These are phyloP conservation scores for Lutjanus erythropterus DNA, from an alignment of 2,113 vertebrate species.

Conservation along the genomic window DNA sequence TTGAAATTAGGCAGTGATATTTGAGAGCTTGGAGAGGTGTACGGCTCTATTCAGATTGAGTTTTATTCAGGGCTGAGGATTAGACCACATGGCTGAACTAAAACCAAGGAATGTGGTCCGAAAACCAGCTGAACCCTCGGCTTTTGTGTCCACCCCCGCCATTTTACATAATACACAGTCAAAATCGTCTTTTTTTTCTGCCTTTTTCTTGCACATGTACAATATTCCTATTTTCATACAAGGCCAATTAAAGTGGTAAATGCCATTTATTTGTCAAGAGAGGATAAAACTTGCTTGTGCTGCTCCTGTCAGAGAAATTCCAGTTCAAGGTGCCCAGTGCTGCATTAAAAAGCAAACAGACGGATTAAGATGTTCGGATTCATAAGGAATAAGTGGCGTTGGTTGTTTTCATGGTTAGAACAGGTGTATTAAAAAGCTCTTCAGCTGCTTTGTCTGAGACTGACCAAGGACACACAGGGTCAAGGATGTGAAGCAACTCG, in stretches of 20 bases:
- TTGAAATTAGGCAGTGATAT: slow-evolving; percentile 61
- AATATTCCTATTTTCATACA: background rate
- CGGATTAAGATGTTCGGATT: background rate
- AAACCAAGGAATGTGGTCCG: slow-evolving; percentile 26
- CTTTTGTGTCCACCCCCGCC: background rate
- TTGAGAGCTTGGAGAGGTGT: slow-evolving; percentile 41
- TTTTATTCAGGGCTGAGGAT: slow-evolving; percentile 26
- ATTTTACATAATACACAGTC: slow-evolving; percentile 10
- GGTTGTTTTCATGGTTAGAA: no score
- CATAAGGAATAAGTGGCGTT: background rate
- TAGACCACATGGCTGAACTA: slow-evolving; percentile 17
- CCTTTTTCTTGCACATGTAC: no score
- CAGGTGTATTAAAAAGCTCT: background rate
- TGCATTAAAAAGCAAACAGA: background rate
- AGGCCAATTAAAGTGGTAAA: background rate
- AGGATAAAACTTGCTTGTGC: background rate
- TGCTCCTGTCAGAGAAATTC: background rate
- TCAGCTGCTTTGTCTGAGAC: background rate
- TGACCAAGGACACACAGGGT: background rate
- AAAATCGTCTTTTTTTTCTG: background rate
- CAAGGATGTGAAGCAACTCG: background rate
- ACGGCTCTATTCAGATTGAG: slow-evolving; percentile 19
- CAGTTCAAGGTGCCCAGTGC: background rate
- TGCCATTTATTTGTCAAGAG: background rate
- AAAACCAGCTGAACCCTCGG: slow-evolving; percentile 2